Evolutionary conservation across 2,888 invertebrate genomes (phyloP).

Genomic region (Pardosa pseudoannulata): DNA sequence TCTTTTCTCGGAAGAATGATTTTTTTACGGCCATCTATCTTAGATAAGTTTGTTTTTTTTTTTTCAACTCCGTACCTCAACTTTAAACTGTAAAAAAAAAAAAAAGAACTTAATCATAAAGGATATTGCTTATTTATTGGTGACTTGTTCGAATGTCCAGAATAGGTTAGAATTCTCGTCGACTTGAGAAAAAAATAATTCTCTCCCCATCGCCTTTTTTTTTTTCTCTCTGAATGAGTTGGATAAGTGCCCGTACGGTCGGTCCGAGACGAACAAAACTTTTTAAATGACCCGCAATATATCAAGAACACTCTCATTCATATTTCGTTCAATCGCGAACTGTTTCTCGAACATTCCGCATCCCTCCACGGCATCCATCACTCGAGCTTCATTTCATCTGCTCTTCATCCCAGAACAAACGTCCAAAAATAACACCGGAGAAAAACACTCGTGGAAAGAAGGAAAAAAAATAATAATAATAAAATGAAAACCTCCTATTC

Average conservation of each 20-base stretch:
- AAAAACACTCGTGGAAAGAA: neutral
- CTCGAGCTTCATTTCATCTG: constrained; percentile 18
- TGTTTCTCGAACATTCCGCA: neutral
- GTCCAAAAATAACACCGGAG: constrained; percentile 12
- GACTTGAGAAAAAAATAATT: too few relatives aligned
- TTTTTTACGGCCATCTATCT: too few relatives aligned
- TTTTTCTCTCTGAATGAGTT: neutral
- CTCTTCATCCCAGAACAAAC: neutral
- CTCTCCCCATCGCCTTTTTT: neutral
- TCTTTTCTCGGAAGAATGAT: too few relatives aligned
- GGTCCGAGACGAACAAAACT: too few relatives aligned
- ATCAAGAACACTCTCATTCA: constrained; percentile 1
- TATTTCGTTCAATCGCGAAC: neutral
- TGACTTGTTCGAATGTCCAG: too few relatives aligned
- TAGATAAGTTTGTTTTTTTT: too few relatives aligned
- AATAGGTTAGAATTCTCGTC: too few relatives aligned
- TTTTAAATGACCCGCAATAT: neutral
- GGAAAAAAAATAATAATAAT: neutral
- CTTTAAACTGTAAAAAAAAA: too few relatives aligned
- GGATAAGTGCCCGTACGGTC: neutral
- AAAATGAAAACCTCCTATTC: neutral
- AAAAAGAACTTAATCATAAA: too few relatives aligned
- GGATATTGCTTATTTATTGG: too few relatives aligned
- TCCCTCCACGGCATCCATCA: constrained; percentile 9
- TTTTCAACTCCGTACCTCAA: too few relatives aligned